Evolutionary conservation across 1,140 invertebrate species (phyloP).

Genomic region (Bombus cullumanus): DNA sequence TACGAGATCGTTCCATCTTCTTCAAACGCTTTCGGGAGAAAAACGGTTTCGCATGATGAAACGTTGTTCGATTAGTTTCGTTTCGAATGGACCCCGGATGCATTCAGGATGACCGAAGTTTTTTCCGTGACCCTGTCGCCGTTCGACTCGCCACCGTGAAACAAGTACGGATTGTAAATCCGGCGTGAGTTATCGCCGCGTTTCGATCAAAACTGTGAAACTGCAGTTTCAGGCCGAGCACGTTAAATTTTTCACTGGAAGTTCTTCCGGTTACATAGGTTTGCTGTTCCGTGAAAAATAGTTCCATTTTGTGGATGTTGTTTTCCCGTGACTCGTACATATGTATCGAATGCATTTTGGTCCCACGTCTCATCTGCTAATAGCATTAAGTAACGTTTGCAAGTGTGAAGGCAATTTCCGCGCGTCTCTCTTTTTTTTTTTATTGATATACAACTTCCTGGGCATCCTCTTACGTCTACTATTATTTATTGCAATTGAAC

Average conservation of each 20-base stretch:
- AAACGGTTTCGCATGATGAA: slow-evolving; percentile 21
- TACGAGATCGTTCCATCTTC: slow-evolving; percentile 4
- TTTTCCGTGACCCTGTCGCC: slow-evolving; percentile 34
- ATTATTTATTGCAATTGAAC: not conserved
- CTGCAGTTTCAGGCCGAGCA: slow-evolving; percentile 44
- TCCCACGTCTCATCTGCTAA: not conserved
- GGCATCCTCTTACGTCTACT: not conserved
- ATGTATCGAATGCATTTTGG: not conserved
- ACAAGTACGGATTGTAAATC: slow-evolving; percentile 43
- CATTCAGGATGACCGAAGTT: slow-evolving; percentile 18
- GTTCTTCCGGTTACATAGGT: slow-evolving; percentile 57
- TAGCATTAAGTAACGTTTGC: not conserved
- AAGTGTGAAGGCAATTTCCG: not conserved
- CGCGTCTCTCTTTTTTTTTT: not conserved
- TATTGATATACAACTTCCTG: not conserved
- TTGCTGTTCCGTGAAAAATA: slow-evolving; percentile 60
- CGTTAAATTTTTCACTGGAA: slow-evolving; percentile 63
- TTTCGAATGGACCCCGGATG: slow-evolving; percentile 35
- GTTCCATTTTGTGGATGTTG: slow-evolving; percentile 43
- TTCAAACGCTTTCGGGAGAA: not conserved
- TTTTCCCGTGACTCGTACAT: slow-evolving; percentile 8
- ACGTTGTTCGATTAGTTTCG: slow-evolving; percentile 51
- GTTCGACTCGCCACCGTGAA: slow-evolving; percentile 50
- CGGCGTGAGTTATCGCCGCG: slow-evolving; percentile 55
- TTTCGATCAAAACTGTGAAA: slow-evolving; percentile 62